A percentile compares a stretch with the other conserved stretches of the same genome.
phyloP scores from a whole-genome alignment of 2,113 vertebrate genomes.

The Sinocyclocheilus rhinocerous region DNA sequence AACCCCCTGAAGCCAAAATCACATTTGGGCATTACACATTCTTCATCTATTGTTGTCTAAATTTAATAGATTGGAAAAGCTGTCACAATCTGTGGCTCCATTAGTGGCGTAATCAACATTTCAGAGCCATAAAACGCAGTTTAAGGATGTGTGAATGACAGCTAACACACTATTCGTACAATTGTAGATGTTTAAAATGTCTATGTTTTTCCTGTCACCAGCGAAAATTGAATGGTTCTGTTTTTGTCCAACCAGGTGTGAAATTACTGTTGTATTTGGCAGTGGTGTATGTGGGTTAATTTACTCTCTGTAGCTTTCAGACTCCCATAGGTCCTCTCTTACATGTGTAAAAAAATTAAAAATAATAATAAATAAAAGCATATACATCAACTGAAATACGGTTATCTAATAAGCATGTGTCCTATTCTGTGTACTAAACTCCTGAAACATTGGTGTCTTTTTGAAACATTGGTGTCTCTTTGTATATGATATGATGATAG shows the following conservation, averaged over 20 bases:
- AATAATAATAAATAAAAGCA: no score
- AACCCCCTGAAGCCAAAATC: constrained; percentile 11
- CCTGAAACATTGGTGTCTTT: no score
- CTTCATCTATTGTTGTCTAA: constrained; percentile 12
- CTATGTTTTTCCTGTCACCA: constrained; percentile 59
- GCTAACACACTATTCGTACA: constrained; percentile 53
- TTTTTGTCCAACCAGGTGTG: constrained; percentile 72
- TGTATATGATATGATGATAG: no score
- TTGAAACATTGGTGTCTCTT: no score
- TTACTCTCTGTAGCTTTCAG: constrained; percentile 33
- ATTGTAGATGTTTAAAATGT: constrained; percentile 56
- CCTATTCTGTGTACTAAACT: no score
- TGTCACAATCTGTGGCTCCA: constrained; percentile 23
- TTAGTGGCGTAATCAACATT: constrained; percentile 47
- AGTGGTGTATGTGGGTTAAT: constrained; percentile 67
- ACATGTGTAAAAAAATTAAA: no score
- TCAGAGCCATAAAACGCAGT: neutral
- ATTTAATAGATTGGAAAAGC: constrained; percentile 35
- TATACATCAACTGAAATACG: no score
- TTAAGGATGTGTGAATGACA: constrained; percentile 51
- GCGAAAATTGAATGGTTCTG: constrained; percentile 67
- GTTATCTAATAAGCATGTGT: no score
- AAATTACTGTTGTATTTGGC: constrained; percentile 76
- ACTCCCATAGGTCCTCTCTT: constrained; percentile 20
- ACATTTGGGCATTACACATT: neutral